Conservation (phyloP, 2,888 invertebrate genomes). For the Smittia aterrima region DNA sequence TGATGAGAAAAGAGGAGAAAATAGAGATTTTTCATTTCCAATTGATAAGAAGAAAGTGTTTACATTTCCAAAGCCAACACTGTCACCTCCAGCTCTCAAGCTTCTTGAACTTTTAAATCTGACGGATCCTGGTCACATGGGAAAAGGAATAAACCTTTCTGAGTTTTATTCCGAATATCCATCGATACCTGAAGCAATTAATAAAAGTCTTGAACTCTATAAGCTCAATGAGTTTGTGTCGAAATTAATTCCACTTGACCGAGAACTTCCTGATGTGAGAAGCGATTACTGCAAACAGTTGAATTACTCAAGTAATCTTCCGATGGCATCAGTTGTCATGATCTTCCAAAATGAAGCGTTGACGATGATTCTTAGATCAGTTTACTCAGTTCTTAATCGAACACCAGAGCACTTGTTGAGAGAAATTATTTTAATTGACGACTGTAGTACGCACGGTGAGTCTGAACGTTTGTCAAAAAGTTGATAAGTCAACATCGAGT, state of each 20-base stretch:
- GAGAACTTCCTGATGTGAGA: conserved; percentile 26
- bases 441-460: neutral
- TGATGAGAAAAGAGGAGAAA: too few relatives aligned
- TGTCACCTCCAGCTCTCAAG: neutral
- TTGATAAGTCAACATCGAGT: neutral
- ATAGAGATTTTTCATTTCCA: too few relatives aligned
- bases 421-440: conserved; percentile 39
- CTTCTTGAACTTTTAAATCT: neutral
- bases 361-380: conserved; percentile 31
- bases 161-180: neutral
- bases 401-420: conserved; percentile 11
- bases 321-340: conserved; percentile 33
- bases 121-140: conserved; percentile 33
- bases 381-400: conserved; percentile 27
- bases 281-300: neutral
- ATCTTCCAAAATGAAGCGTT: conserved; percentile 39
- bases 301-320: conserved; percentile 7
- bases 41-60: too few relatives aligned
- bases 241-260: conserved; percentile 31
- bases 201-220: conserved; percentile 30
- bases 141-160: neutral
- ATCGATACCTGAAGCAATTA: neutral
- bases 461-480: neutral
- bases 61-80: neutral
- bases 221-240: conserved; percentile 33